Evolutionary conservation across 2,797 vertebrate species (phyloP), one percentile per base, ranked within the genome.

Genomic region (Sebastes baramenuke): DNA sequence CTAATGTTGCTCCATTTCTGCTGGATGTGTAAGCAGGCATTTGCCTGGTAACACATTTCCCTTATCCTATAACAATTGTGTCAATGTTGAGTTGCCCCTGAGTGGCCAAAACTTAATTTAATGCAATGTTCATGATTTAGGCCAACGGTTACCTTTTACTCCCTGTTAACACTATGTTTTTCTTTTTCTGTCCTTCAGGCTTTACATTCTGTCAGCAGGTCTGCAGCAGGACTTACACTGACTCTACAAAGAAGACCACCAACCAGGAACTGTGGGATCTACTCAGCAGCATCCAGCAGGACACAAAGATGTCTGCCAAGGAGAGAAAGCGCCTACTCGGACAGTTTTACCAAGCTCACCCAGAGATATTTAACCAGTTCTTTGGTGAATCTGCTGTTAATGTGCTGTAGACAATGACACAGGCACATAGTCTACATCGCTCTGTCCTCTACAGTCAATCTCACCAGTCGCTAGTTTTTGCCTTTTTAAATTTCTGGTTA

Each of bases 311-410:
- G 46, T 95, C 97, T 29, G 79, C 93, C 79, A 99, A 97, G 89
- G 96, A 98, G 82, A 97, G 94, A 82, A 97, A 96, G 76, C 96
- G 95, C 14, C 90, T 97, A 25, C 92, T 99, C 34, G 89, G 93
- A 60, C 97, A 97, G 70, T 99, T 99, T 90, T 96, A 96, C 59
- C 96, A 95, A 84, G 96, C 96, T 76, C 98, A 99, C 83, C 97
- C 98, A 4, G 91, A 96, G 18, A 95, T 98, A 84, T 99, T 98
- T 89, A 94, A 94, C 88, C 95, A 98, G 79, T 99, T 98, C 94
- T 99, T 98, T 94, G 97, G 97, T 24, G 91, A 94, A 67, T 87
- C 89, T 84, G 87, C 87, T 24, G 25, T 87, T 6, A 46, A 49
- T 10, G 55, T 89, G 69, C 73, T 94, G 25, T 94, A 92, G 82